These are phyloP conservation scores for Lytechinus variegatus DNA, from an alignment of 35 echinoderm and acorn worm species.

Conservation along the genomic window DNA sequence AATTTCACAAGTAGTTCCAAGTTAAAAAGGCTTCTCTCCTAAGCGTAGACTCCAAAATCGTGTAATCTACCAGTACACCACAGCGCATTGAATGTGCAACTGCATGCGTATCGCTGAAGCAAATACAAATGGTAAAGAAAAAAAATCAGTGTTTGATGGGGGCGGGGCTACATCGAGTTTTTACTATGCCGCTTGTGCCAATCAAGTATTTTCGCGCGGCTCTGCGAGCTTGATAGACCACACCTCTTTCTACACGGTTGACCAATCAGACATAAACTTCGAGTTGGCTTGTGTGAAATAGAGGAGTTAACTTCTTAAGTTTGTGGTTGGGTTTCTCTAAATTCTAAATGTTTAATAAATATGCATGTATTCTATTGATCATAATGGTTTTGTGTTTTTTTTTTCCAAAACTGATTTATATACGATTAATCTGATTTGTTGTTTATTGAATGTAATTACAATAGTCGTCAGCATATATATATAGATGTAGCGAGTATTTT, in stretches of 20 bases:
- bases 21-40: background rate
- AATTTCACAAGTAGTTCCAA: background rate
- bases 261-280: background rate
- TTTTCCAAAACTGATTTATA: too few species aligned
- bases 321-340: background rate
- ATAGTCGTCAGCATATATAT: too few species aligned
- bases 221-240: background rate
- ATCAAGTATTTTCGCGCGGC: background rate
- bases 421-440: too few species aligned
- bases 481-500: too few species aligned
- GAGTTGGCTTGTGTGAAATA: background rate
- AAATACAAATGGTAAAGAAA: background rate
- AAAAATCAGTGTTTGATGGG: slow-evolving; percentile 17
- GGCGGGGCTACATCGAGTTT: background rate
- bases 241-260: slow-evolving; percentile 9
- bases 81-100: background rate
- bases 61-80: background rate
- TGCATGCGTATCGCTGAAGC: background rate
- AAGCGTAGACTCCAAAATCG: background rate
- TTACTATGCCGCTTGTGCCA: slow-evolving; percentile 8
- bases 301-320: background rate
- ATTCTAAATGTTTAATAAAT: background rate
- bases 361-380: background rate
- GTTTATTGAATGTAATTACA: too few species aligned
- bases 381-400: too few species aligned